Evolutionary conservation across 30 jellyfish, hydroid and myxozoan genomes (phyloP), one percentile per base, ranked within the genome.

Genomic region (Pelagia noctiluca): DNA sequence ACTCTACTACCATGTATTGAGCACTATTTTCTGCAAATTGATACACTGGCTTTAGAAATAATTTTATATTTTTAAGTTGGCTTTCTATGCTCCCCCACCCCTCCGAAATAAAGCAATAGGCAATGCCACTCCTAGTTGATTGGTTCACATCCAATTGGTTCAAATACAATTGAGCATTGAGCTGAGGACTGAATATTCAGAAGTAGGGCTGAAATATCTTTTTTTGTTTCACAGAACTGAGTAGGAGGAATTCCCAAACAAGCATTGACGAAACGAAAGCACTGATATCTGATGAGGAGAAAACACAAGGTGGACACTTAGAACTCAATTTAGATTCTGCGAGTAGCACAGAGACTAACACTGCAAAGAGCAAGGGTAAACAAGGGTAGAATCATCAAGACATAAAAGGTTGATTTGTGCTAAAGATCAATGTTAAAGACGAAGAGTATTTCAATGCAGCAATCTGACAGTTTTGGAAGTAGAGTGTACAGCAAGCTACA

Each of bases 221-320:
- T 16, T 25, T 32, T 57, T 25, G 16, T 30, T 5, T 21, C 50
- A 0, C 84, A 82, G 92, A 66, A 38, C 80, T 82, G 0, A 82
- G 92, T 73, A 75, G 92, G 2, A 47, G 77, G 11, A 54, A 82
- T 24, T 82, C 92, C 35, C 66, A 70, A 21, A 83, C 85, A 53
- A 53, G 85, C 42, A 46, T 70, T 32, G 92, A 82, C 46, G 92
- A 82, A 24, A 82, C 86, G 23, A 68, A 82, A 69, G 85, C 65
- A 11, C 29, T 82, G 28, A 46, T 82, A 30, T 68, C 92, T 0
- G 86, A 68, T 3, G 92, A 82, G 1, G 81, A 70, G 36, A 76
- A 35, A 35, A 35, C 46, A 62, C 75, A 71, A 0, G 34, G 42
- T 21, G 86, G 92, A 18, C 92, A 82, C 11, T 37, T 82, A n/a